Conservation (phyloP, 2,888 invertebrate genomes). For the Bimastos eiseni region DNA sequence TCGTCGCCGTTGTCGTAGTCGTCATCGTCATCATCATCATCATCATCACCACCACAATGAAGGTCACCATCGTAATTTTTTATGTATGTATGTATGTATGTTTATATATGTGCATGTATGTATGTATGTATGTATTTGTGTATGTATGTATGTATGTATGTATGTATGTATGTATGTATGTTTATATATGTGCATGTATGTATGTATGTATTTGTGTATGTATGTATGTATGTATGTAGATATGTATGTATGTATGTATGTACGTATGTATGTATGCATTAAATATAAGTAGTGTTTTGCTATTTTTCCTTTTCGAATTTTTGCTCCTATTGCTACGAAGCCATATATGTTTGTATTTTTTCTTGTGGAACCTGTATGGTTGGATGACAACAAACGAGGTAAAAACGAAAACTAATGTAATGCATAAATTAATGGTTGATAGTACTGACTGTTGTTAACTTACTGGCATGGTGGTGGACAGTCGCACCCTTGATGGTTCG, state of each 20-base stretch:
- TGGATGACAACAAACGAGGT: too few relatives aligned
- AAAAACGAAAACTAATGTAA: too few relatives aligned
- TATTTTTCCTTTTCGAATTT: too few relatives aligned
- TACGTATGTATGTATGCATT: not conserved
- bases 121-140: not conserved
- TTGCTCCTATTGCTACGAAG: too few relatives aligned
- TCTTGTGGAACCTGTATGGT: too few relatives aligned
- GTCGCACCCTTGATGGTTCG: constrained; percentile 32
- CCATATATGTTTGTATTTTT: too few relatives aligned
- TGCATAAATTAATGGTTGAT: not conserved
- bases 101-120: not conserved
- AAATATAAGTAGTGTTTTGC: not conserved
- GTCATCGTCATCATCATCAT: too few relatives aligned
- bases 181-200: too few relatives aligned
- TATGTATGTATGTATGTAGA: too few relatives aligned
- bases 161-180: constrained; percentile 25
- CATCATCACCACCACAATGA: not conserved
- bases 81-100: not conserved
- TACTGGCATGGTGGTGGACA: constrained; percentile 40
- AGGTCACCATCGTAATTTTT: too few relatives aligned
- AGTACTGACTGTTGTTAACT: constrained; percentile 15
- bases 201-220: too few relatives aligned
- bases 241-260: constrained; percentile 25
- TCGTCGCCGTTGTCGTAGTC: too few relatives aligned
- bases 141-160: not conserved